Conservation (phyloP, 2,797 vertebrate genomes). For the Sphenopsis melanotis region DNA sequence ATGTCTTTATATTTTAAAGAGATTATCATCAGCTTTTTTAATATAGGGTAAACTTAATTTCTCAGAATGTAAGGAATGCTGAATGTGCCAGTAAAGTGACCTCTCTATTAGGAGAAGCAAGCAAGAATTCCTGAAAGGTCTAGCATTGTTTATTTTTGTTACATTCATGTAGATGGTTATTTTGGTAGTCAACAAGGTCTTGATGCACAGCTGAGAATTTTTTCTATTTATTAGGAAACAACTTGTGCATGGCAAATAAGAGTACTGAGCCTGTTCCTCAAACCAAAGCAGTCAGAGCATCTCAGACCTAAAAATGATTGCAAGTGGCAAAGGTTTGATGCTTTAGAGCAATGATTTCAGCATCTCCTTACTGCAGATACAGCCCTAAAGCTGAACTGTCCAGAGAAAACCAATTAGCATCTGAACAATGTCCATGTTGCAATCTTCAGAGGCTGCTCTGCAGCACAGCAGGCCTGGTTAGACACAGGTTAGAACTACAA, state of each 20-base stretch:
- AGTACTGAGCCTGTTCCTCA: not conserved
- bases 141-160: not conserved
- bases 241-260: not conserved
- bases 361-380: not conserved
- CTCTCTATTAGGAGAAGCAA: not conserved
- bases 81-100: not conserved
- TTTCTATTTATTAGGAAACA: not conserved
- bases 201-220: constrained; percentile 35
- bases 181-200: not conserved
- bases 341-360: not conserved
- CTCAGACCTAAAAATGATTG: not conserved
- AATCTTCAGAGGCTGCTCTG: not conserved
- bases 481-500: not conserved
- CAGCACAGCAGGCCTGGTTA: not conserved
- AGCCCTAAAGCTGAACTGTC: not conserved
- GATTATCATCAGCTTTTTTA: not conserved
- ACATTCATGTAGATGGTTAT: not conserved
- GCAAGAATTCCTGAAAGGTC: not conserved
- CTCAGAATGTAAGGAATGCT: not conserved
- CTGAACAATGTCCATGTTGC: not conserved
- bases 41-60: not conserved
- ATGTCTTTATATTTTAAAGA: not conserved
- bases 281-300: not conserved
- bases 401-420: not conserved
- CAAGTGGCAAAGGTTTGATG: not conserved